These are phyloP conservation scores for Sebastes jordani DNA, from an alignment of 2,797 vertebrate genomes.

Conservation along the genomic window DNA sequence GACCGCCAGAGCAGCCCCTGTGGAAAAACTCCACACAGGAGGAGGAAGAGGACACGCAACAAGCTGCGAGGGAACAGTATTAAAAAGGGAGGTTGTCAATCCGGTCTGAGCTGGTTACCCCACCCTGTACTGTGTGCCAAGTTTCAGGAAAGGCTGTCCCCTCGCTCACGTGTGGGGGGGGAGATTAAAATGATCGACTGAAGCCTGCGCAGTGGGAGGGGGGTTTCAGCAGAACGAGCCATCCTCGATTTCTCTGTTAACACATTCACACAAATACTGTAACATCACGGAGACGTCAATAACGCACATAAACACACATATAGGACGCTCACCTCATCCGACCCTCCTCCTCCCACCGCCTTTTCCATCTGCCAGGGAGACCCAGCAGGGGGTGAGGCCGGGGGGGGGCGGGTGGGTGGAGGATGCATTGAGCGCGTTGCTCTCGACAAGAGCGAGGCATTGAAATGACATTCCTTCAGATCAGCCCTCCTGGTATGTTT, in stretches of 20 bases:
- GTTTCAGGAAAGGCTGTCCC: constrained; percentile 87
- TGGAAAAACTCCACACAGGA: constrained; percentile 79
- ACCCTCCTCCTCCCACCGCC: constrained; percentile 27
- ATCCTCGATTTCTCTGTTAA: constrained; percentile 77
- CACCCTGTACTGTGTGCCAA: constrained; percentile 88
- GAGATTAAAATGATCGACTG: constrained; percentile 86
- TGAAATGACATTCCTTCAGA: constrained; percentile 79
- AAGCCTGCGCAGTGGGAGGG: constrained; percentile 73
- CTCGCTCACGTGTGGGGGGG: constrained; percentile 84
- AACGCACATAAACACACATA: constrained; percentile 34
- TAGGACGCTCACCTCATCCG: constrained; percentile 18
- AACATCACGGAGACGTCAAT: constrained; percentile 49
- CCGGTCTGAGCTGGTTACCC: constrained; percentile 90
- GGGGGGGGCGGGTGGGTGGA: background rate
- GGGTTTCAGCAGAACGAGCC: constrained; percentile 72
- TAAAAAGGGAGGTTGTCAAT: constrained; percentile 91
- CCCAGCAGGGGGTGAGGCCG: constrained; percentile 74
- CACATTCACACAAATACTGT: constrained; percentile 33
- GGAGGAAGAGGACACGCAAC: constrained; percentile 79
- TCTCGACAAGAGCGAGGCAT: constrained; percentile 65
- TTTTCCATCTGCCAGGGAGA: constrained; percentile 80
- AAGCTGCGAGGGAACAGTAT: constrained; percentile 82
- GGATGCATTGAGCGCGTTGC: constrained; percentile 45
- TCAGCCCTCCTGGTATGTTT: constrained; percentile 67
- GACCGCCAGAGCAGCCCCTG: constrained; percentile 68